Evolutionary conservation across 2,113 vertebrate species (phyloP).

Genomic region (Acrocephalus arundinaceus): DNA sequence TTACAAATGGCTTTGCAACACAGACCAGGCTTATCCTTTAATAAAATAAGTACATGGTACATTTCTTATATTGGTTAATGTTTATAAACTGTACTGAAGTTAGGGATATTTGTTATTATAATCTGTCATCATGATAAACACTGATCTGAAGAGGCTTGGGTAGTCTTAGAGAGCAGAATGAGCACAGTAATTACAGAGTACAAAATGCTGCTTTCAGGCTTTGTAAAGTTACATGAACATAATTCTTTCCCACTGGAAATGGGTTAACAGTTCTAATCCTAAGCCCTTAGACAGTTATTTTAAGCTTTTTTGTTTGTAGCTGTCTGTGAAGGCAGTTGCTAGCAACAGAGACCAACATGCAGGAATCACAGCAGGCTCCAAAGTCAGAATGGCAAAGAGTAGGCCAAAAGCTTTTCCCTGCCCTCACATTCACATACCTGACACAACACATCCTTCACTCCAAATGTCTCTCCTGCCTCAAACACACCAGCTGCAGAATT

Average conservation of each 20-base stretch:
- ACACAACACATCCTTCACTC: conserved; percentile 13
- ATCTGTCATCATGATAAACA: background rate
- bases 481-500: background rate
- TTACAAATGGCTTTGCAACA: background rate
- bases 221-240: background rate
- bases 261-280: conserved; percentile 33
- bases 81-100: conserved; percentile 10
- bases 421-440: background rate
- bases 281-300: conserved; percentile 69
- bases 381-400: background rate
- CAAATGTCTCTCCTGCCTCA: background rate
- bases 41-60: background rate
- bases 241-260: conserved; percentile 34
- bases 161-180: background rate
- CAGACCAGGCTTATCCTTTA: background rate
- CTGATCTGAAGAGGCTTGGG: background rate
- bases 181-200: background rate
- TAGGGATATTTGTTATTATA: background rate
- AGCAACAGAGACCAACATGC: conserved; percentile 43
- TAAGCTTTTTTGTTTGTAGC: conserved; percentile 69
- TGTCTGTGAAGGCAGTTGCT: conserved; percentile 68
- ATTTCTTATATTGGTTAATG: background rate
- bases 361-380: background rate
- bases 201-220: background rate
- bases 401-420: background rate